Evolutionary conservation across 1,140 invertebrate genomes (phyloP).

Genomic region (Frieseomelitta varia): DNA sequence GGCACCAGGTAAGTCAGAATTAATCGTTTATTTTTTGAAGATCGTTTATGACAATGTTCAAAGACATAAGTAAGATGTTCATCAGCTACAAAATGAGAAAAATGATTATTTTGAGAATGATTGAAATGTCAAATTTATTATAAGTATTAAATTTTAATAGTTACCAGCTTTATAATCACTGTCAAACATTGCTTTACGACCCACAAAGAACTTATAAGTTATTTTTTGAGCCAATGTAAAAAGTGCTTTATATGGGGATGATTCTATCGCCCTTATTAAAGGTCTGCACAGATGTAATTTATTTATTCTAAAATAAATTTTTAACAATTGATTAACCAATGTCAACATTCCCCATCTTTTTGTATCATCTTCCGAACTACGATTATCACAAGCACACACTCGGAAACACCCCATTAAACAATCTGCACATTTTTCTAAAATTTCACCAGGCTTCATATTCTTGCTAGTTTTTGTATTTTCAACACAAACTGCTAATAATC

Average conservation of each 20-base stretch:
- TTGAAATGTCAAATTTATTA: neutral
- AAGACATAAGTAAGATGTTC: conserved; percentile 96
- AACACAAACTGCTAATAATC: conserved; percentile 91
- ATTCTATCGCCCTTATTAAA: conserved; percentile 97
- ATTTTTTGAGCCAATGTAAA: conserved; percentile 94
- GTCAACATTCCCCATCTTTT: conserved; percentile 98
- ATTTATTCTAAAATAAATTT: conserved; percentile 98
- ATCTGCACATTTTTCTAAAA: conserved; percentile 96
- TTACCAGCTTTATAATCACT: conserved; percentile 94
- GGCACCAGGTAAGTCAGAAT: conserved; percentile 98
- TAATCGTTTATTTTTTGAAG: conserved; percentile 93
- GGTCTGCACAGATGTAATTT: conserved; percentile 98
- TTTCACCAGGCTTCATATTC: conserved; percentile 87
- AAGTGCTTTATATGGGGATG: conserved; percentile 92
- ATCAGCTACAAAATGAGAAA: conserved; percentile 87
- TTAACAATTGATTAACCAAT: conserved; percentile 98
- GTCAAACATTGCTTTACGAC: conserved; percentile 98
- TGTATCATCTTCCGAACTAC: conserved; percentile 91
- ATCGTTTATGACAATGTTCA: conserved; percentile 92
- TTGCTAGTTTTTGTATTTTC: conserved; percentile 83
- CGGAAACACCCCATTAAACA: conserved; percentile 96
- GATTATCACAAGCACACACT: conserved; percentile 97
- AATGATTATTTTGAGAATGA: neutral
- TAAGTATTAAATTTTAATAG: conserved; percentile 17
- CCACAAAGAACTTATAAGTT: conserved; percentile 98